These are phyloP conservation scores for Scolanthus callimorphus DNA, from an alignment of 92 coral and sea anemone genomes.

Conservation along the genomic window DNA sequence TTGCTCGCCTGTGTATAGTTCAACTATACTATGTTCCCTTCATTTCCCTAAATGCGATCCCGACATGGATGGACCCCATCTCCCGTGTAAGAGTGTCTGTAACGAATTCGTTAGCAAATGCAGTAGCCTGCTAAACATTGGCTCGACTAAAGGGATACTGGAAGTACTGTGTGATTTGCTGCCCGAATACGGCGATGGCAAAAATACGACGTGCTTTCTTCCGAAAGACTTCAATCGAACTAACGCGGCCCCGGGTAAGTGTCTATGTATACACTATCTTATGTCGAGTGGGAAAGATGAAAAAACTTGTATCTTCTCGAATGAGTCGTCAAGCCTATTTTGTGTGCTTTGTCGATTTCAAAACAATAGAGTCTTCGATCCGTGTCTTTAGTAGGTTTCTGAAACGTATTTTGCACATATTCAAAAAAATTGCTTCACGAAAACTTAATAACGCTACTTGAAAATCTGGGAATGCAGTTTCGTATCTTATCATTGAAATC, in stretches of 20 bases:
- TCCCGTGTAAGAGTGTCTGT: constrained; percentile 61
- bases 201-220: constrained; percentile 26
- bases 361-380: too few relatives aligned
- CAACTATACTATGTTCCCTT: constrained; percentile 54
- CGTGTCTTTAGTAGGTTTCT: too few relatives aligned
- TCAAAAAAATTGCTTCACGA: too few relatives aligned
- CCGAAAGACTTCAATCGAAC: constrained; percentile 34
- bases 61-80: constrained; percentile 4
- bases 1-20: constrained; percentile 38
- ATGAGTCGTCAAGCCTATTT: too few relatives aligned
- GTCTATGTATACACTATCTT: too few relatives aligned
- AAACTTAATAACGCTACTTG: too few relatives aligned
- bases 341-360: too few relatives aligned
- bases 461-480: too few relatives aligned
- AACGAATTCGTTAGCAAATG: constrained; percentile 43
- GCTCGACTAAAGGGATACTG: constrained; percentile 29
- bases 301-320: too few relatives aligned
- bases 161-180: constrained; percentile 48
- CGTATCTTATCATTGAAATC: too few relatives aligned
- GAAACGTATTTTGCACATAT: too few relatives aligned
- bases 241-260: neutral
- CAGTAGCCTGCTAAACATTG: neutral
- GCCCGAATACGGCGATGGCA: constrained; percentile 24
- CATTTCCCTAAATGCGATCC: constrained; percentile 58
- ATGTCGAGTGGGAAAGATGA: too few relatives aligned